Percentiles rank a stretch among this genome's conserved stretches.
Evolutionary conservation across 2,888 invertebrate species (phyloP).

Genomic region (Synergus laeviventris): DNA sequence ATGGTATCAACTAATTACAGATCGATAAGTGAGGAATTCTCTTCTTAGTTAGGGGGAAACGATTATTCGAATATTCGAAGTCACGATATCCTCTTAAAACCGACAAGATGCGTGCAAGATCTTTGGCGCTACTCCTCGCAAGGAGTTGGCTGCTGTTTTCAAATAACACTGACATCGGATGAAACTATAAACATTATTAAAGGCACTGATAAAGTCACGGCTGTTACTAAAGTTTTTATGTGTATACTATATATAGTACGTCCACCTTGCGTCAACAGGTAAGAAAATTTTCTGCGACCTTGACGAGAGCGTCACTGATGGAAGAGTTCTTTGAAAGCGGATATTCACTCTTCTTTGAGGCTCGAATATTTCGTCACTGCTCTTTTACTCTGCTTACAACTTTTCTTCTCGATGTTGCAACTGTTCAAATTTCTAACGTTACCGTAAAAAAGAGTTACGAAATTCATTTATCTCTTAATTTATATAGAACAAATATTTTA

Average conservation of each 20-base stretch:
- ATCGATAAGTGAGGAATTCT: slow-evolving; percentile 25
- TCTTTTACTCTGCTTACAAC: neutral
- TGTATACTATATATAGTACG: slow-evolving; percentile 41
- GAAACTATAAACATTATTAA: slow-evolving; percentile 57
- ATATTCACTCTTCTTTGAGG: slow-evolving; percentile 26
- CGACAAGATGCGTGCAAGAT: neutral
- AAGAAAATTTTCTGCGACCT: slow-evolving; percentile 2
- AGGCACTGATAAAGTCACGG: slow-evolving; percentile 55
- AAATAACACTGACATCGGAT: slow-evolving; percentile 17
- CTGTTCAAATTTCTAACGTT: too few species aligned
- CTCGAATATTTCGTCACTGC: neutral
- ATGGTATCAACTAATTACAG: slow-evolving; percentile 9
- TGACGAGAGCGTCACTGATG: slow-evolving; percentile 26
- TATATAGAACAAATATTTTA: too few species aligned
- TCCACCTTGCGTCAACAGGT: slow-evolving; percentile 38
- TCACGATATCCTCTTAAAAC: slow-evolving; percentile 21
- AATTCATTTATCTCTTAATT: too few species aligned
- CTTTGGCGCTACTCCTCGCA: neutral
- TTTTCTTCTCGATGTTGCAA: neutral
- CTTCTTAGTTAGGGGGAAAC: neutral
- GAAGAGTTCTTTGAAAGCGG: slow-evolving; percentile 27
- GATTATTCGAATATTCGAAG: slow-evolving; percentile 19
- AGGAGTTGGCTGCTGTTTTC: slow-evolving; percentile 30
- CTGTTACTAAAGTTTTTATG: slow-evolving; percentile 50
- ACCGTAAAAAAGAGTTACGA: too few species aligned